Percentiles rank a stretch among this genome's conserved stretches.
Evolutionary conservation across 37 sponge, comb jelly and placozoan genomes (phyloP).

Genomic region (Crambe crambe): DNA sequence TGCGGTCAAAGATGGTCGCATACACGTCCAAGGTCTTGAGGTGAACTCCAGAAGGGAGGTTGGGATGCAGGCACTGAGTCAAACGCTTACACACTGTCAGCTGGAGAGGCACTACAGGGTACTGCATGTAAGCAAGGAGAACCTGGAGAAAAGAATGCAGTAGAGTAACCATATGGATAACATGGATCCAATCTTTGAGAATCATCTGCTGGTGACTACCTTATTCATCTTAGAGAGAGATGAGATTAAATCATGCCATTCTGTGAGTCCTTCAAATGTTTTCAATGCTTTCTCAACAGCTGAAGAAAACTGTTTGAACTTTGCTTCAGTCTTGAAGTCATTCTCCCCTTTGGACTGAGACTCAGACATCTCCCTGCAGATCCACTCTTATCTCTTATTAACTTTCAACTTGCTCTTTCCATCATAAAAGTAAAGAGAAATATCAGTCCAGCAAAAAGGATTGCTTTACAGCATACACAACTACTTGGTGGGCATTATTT

Average conservation of each 20-base stretch:
- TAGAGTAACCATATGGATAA: no score
- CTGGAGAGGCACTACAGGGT: constrained; percentile 72
- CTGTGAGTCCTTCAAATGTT: constrained; percentile 79
- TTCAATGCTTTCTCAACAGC: constrained; percentile 83
- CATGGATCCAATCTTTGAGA: no score
- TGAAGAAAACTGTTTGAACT: constrained; percentile 73
- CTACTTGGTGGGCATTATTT: no score
- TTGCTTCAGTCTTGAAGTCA: constrained; percentile 57
- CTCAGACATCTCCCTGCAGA: constrained; percentile 27
- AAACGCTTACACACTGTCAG: constrained; percentile 80
- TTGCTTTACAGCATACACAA: no score
- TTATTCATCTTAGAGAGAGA: constrained; percentile 75
- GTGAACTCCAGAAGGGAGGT: constrained; percentile 88
- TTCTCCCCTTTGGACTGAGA: constrained; percentile 22
- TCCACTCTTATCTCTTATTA: no score
- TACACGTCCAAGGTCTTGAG: constrained; percentile 85
- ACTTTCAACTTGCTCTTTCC: no score
- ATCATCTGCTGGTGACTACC: constrained; percentile 23
- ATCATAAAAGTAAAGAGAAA: no score
- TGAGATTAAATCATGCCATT: constrained; percentile 94
- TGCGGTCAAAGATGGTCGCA: constrained; percentile 75
- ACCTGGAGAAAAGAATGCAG: constrained; percentile 40
- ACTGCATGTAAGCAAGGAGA: constrained; percentile 81
- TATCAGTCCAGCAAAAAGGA: no score
- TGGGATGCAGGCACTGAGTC: constrained; percentile 93